A percentile compares a stretch with the other conserved stretches of the same genome.
phyloP scores from a whole-genome alignment of 2,113 vertebrate species.

The Melanostigma gelatinosum region DNA sequence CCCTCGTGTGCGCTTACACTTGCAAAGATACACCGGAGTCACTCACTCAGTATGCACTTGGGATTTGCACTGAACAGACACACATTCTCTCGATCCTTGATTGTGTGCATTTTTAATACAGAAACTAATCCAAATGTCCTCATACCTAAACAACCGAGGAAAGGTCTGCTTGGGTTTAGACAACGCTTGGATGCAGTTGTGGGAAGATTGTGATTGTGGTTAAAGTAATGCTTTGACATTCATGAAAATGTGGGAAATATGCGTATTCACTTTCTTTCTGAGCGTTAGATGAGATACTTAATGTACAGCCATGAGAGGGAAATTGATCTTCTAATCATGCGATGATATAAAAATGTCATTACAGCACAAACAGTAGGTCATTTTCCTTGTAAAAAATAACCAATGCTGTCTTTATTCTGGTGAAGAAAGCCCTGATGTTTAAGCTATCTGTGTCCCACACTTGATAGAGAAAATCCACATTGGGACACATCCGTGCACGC shows the following conservation, averaged over 20 bases:
- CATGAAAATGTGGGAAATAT: background rate
- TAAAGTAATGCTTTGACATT: background rate
- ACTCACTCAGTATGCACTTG: slow-evolving; percentile 20
- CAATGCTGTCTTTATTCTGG: background rate
- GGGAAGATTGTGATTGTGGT: background rate
- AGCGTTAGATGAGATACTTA: background rate
- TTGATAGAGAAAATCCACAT: slow-evolving; percentile 35
- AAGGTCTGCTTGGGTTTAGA: background rate
- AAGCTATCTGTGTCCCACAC: background rate
- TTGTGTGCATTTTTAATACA: background rate
- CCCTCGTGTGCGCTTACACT: slow-evolving; percentile 19
- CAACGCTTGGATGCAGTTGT: background rate
- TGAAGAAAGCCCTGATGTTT: background rate
- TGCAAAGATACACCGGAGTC: slow-evolving; percentile 15
- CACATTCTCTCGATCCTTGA: background rate
- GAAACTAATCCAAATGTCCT: background rate
- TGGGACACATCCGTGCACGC: slow-evolving; percentile 41
- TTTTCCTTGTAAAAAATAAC: background rate
- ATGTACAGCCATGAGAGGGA: background rate
- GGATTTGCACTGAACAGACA: background rate
- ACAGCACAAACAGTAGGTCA: background rate
- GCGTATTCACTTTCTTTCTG: background rate
- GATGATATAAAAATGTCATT: background rate
- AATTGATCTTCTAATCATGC: background rate
- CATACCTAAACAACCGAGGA: background rate